Evolutionary conservation across 2,113 vertebrate genomes (phyloP).

Genomic region (Plecturocebus donacophilus): DNA sequence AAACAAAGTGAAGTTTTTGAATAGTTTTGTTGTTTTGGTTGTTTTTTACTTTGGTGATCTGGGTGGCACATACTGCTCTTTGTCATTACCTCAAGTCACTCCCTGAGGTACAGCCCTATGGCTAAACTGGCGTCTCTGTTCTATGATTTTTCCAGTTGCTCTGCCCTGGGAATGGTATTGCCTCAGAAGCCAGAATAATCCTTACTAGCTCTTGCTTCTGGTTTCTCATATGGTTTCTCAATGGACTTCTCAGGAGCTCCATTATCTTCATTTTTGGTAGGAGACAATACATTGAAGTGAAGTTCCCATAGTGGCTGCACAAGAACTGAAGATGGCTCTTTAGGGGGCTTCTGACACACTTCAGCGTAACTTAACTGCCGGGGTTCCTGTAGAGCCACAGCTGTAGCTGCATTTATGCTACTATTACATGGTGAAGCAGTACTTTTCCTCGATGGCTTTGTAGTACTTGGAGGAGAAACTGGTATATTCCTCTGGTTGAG

Average conservation of each 20-base stretch:
- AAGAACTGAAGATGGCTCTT: slow-evolving; percentile 85
- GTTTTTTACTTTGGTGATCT: slow-evolving; percentile 97
- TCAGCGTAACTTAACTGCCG: slow-evolving; percentile 97
- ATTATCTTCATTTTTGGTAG: slow-evolving; percentile 90
- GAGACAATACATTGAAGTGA: slow-evolving; percentile 87
- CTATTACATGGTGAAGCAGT: slow-evolving; percentile 72
- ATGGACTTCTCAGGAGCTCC: slow-evolving; percentile 85
- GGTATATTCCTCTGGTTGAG: slow-evolving; percentile 70
- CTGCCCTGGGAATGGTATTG: slow-evolving; percentile 88
- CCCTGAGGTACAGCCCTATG: slow-evolving; percentile 78
- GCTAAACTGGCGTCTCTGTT: slow-evolving; percentile 92
- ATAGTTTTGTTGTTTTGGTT: slow-evolving; percentile 79
- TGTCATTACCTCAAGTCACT: slow-evolving; percentile 88
- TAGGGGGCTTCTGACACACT: slow-evolving; percentile 97
- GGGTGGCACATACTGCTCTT: slow-evolving; percentile 97
- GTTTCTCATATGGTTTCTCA: slow-evolving; percentile 89
- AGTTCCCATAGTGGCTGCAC: slow-evolving; percentile 92
- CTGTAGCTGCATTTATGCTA: slow-evolving; percentile 63
- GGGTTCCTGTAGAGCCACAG: slow-evolving; percentile 88
- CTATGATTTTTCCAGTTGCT: slow-evolving; percentile 94
- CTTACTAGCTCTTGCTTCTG: slow-evolving; percentile 88
- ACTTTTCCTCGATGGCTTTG: slow-evolving; percentile 81
- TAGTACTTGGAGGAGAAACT: slow-evolving; percentile 67
- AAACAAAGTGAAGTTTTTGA: slow-evolving; percentile 72
- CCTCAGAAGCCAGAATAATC: slow-evolving; percentile 89